Evolutionary conservation across 2,888 invertebrate genomes (phyloP), one percentile per base, ranked within the genome.

Genomic region (Bombylius discolor): DNA sequence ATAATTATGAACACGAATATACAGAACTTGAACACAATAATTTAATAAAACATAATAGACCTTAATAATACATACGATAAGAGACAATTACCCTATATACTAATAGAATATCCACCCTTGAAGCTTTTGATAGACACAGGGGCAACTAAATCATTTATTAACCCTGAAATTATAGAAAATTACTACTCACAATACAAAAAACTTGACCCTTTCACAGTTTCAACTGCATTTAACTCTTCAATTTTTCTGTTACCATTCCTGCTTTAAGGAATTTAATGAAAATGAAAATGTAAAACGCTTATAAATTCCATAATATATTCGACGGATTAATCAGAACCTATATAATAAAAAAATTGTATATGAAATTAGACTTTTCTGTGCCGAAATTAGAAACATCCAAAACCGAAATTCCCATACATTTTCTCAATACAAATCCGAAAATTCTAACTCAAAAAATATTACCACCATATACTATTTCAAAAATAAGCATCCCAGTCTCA

Each of bases 151-250:
- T 54, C 49, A 8, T 53, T 55, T 47, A 50, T 58, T 47, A n/a
- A 53, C 44, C 55, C 51, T 42, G 23, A 52, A 39, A 52, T 52
- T 32, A 49, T 53, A 32, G 48, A 51, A 23, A 56, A 56, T 36
- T 50, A 47, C 12, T 47, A 23, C 23, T 9, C n/a, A 4, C 33
- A 56, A 23, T 52, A 49, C 1, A 58, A 53, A 52, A 51, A 53
- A n/a, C n/a, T 11, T 14, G 51, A 56, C 14, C 48, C 51, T 23
- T 58, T 56, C n/a, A 49, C 55, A 13, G 52, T 58, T 13, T 51
- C 53, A 47, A 53, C 53, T 13, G 52, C 54, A 33, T 57, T 58
- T 36, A 39, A 36, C 32, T 58, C 52, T 50, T 58, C 57, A 32
- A 52, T 13, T 14, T 33, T 34, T 48, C 55, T 11, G 49, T 52